Evolutionary conservation across 2,113 vertebrate species (phyloP).

Genomic region (Choloepus hoffmanni): DNA sequence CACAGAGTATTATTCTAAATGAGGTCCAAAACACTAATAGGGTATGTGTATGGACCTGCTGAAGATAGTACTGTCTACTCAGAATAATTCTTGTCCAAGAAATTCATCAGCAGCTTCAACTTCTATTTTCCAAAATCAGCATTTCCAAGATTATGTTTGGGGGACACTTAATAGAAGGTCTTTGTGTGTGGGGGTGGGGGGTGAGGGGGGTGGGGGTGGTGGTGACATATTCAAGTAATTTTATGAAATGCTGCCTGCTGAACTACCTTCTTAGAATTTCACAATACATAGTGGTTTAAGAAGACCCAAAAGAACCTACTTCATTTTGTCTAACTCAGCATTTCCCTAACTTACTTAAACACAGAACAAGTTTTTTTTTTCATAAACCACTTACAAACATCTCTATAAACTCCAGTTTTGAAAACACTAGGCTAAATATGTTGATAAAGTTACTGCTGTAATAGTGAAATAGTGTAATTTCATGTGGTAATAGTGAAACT

Average conservation of each 20-base stretch:
- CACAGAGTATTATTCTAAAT: not conserved
- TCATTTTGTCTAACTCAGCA: not conserved
- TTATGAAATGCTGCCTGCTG: not conserved
- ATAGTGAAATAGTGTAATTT: not conserved
- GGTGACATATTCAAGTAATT: not conserved
- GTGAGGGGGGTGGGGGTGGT: not conserved
- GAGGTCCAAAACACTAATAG: not conserved
- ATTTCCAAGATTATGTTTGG: constrained; percentile 46
- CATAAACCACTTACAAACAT: not conserved
- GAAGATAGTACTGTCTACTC: not conserved
- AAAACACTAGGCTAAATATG: not conserved
- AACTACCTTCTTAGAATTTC: constrained; percentile 8
- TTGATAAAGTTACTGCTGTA: not conserved
- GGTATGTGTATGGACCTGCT: not conserved
- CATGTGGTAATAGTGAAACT: no score
- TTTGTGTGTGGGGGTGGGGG: not conserved
- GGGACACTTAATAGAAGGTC: not conserved
- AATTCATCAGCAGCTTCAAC: not conserved
- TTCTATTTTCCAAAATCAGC: not conserved
- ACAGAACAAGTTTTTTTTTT: not conserved
- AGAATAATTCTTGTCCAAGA: not conserved
- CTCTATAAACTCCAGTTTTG: not conserved
- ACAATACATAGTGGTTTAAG: not conserved
- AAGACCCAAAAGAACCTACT: not conserved
- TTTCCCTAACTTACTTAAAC: constrained; percentile 21